A percentile compares a stretch with the other conserved stretches of the same genome.
Conservation (phyloP, 2,113 vertebrate species). For the Daboia siamensis region DNA sequence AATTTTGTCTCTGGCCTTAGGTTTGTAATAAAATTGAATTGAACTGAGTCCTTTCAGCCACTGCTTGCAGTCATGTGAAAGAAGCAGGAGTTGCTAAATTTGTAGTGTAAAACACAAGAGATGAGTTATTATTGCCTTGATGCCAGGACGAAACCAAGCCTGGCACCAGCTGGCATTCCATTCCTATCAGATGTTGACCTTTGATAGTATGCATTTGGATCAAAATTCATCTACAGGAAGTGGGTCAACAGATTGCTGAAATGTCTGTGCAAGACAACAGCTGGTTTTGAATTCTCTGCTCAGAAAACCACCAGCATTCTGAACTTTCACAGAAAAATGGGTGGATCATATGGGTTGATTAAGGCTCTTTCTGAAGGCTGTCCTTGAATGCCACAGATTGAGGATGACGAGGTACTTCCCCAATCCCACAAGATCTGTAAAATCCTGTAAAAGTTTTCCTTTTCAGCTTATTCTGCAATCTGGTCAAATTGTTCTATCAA, state of each 20-base stretch:
- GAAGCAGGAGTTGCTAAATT: not conserved
- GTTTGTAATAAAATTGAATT: not conserved
- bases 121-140: not conserved
- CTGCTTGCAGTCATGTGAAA: not conserved
- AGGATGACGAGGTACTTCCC: not conserved
- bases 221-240: not conserved
- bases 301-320: not conserved
- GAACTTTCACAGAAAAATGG: not conserved
- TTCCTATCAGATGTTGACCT: not conserved
- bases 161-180: not conserved
- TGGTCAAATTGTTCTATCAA: not conserved
- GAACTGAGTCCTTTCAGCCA: not conserved
- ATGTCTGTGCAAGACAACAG: not conserved
- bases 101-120: not conserved
- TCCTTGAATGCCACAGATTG: not conserved
- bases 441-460: not conserved
- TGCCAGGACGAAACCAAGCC: not conserved
- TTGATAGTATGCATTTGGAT: not conserved
- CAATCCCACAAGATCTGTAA: not conserved
- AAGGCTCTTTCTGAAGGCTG: not conserved
- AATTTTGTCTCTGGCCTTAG: not conserved
- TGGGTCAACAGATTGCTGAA: not conserved
- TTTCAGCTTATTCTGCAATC: not conserved
- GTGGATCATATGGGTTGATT: not conserved
- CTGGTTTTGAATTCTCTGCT: not conserved